These are phyloP conservation scores for Drosophila tripunctata DNA, from an alignment of 2,888 invertebrate genomes.

Conservation along the genomic window DNA sequence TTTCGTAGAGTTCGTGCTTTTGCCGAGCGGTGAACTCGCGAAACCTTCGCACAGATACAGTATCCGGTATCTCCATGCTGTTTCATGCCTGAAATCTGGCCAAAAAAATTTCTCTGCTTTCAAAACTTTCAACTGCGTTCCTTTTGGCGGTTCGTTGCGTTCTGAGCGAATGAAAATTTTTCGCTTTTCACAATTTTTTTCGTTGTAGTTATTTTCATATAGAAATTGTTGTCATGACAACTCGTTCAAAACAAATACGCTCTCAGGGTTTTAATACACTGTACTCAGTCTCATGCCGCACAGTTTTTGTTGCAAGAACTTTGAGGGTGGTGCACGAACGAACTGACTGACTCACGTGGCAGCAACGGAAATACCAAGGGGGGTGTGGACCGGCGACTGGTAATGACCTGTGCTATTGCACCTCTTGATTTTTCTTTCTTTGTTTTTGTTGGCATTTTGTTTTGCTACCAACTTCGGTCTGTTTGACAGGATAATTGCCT, in stretches of 20 bases:
- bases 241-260: slow-evolving; percentile 57
- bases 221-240: slow-evolving; percentile 64
- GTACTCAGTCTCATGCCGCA: background rate
- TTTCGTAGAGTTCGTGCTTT: slow-evolving; percentile 81
- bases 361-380: slow-evolving; percentile 67
- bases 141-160: slow-evolving; percentile 51
- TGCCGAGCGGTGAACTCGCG: slow-evolving; percentile 74
- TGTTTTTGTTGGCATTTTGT: slow-evolving; percentile 78
- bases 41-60: slow-evolving; percentile 79
- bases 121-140: slow-evolving; percentile 18
- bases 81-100: slow-evolving; percentile 52
- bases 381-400: slow-evolving; percentile 42
- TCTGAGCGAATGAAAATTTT: slow-evolving; percentile 59
- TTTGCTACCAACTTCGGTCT: slow-evolving; percentile 71
- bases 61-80: slow-evolving; percentile 79
- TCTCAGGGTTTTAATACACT: slow-evolving; percentile 17
- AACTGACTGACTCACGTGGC: slow-evolving; percentile 70
- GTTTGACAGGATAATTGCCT: slow-evolving; percentile 75
- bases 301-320: slow-evolving; percentile 8
- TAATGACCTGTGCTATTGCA: slow-evolving; percentile 28
- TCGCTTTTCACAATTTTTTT: slow-evolving; percentile 26
- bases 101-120: background rate
- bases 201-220: slow-evolving; percentile 19
- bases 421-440: slow-evolving; percentile 5
- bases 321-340: slow-evolving; percentile 4